Base-by-base conservation (phyloP, 1,140 invertebrate species). In the Samia ricini region DNA sequence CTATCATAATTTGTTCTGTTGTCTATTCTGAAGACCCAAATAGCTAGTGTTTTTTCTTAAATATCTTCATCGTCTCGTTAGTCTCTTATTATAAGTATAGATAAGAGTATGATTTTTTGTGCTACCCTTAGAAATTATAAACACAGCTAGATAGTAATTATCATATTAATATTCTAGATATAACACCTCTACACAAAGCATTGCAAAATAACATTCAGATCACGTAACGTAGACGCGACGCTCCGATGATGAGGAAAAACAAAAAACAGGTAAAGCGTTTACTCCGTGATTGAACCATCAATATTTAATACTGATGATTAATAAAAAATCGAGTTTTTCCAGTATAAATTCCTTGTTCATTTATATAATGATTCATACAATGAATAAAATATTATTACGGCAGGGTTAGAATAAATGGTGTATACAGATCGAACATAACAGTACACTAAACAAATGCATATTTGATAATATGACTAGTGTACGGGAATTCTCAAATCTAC, bases 211-310 rank as follows among this genome's bases (percentile, higher is more conserved):
- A 15, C 12, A 42, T 42, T 42, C 33, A 1, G 15, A 10, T 42
- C 33, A 42, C 33, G 33, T 42, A 42, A 42, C 15, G 8, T 12
- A 1, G n/a, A 42, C 33, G 10, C 12, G 33, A 10, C 33, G n/a
- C n/a, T n/a, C n/a, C n/a, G n/a, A n/a, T n/a, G 33, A 42, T 42
- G 33, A 42, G 33, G 33, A 42, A 42, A 42, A 42, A 42, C 33
- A 15, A 42, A 42, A 42, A 10, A 15, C n/a, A n/a, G n/a, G n/a
- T n/a, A n/a, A 42, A 42, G 15, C 33, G 33, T 15, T 42, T 42
- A 42, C 33, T 42, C 33, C 33, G 33, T 42, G 33, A 42, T 42
- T 42, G 15, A 42, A 42, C 33, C 33, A 42, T 42, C 33, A 42
- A 42, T 42, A 42, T 42, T 42, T 42, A 42, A 15, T 42, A 42